These are phyloP conservation scores for Aphodius granarius DNA, from an alignment of 2,888 invertebrate genomes.

Conservation along the genomic window DNA sequence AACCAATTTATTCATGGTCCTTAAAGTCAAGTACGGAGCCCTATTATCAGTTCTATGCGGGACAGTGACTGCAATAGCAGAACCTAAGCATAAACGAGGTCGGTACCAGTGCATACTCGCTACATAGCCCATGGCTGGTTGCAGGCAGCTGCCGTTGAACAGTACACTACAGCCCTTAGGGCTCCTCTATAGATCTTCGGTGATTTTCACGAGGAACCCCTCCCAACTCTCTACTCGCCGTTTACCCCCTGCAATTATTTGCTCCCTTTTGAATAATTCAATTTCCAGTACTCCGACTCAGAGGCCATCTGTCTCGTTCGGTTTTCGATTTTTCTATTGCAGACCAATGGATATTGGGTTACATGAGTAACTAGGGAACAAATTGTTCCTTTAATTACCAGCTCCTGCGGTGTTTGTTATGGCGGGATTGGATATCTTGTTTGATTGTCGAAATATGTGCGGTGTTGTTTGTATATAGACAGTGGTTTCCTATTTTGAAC, in stretches of 20 bases:
- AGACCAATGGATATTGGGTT: constrained; percentile 43
- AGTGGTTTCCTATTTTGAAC: too few relatives aligned
- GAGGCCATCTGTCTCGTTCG: constrained; percentile 52
- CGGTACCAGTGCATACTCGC: constrained; percentile 44
- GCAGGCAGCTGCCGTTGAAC: constrained; percentile 31
- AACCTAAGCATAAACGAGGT: neutral
- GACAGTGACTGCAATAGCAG: neutral
- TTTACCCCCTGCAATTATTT: constrained; percentile 50
- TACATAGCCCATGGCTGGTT: constrained; percentile 35
- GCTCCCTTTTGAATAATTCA: constrained; percentile 57
- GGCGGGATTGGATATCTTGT: constrained; percentile 6
- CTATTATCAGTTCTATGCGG: constrained; percentile 2
- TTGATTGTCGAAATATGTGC: neutral
- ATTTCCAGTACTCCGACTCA: constrained; percentile 53
- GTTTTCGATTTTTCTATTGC: constrained; percentile 31
- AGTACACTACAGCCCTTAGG: constrained; percentile 26
- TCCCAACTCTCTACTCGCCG: neutral
- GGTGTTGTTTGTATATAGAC: neutral
- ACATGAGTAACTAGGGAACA: constrained; percentile 27
- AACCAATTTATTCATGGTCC: constrained; percentile 50
- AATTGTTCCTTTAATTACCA: constrained; percentile 14
- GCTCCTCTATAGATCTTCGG: constrained; percentile 25
- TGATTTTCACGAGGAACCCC: constrained; percentile 16
- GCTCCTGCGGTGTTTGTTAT: neutral
- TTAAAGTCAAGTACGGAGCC: constrained; percentile 45